These are phyloP conservation scores for Atrina japonica DNA, from an alignment of 2,888 invertebrate genomes.

Conservation along the genomic window DNA sequence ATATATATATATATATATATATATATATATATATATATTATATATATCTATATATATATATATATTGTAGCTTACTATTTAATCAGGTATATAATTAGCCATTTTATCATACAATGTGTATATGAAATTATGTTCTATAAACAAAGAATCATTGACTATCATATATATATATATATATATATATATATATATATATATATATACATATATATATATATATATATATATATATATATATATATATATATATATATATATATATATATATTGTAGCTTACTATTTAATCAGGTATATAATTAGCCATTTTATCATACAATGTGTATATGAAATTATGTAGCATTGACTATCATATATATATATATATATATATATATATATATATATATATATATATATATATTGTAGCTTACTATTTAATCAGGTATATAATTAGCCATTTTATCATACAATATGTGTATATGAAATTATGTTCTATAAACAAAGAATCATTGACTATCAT, in stretches of 20 bases:
- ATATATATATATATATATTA: constrained; percentile 7
- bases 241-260: constrained; percentile 11
- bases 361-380: constrained; percentile 17
- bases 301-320: neutral
- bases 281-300: neutral
- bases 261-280: constrained; percentile 1
- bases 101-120: neutral
- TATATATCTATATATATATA: too few relatives aligned
- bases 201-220: too few relatives aligned
- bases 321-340: too few relatives aligned
- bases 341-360: too few relatives aligned
- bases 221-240: too few relatives aligned
- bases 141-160: neutral
- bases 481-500: too few relatives aligned
- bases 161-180: neutral
- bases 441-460: neutral
- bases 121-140: too few relatives aligned
- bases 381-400: constrained; percentile 5
- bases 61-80: too few relatives aligned
- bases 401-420: constrained; percentile 1
- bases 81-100: neutral
- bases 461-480: too few relatives aligned
- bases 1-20: constrained; percentile 18
- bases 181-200: constrained; percentile 15
- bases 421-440: neutral